These are phyloP conservation scores for Otolemur garnettii DNA, from an alignment of 2,113 vertebrate genomes.

Conservation along the genomic window DNA sequence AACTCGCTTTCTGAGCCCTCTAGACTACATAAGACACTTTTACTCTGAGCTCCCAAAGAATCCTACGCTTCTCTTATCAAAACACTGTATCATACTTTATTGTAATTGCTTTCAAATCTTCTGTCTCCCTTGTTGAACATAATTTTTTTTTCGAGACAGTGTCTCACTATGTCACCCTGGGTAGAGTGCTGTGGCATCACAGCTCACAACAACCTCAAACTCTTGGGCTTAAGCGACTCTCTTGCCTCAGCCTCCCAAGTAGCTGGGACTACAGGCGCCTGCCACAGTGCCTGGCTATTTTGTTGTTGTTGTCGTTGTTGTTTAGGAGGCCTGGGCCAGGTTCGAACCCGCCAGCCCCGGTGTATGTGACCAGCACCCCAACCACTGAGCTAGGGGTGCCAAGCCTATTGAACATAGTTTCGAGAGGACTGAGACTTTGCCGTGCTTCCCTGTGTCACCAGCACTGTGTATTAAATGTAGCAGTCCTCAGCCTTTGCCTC, in stretches of 20 bases:
- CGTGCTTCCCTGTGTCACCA: not conserved
- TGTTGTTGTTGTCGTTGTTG: too few relatives aligned
- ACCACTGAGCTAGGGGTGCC: too few relatives aligned
- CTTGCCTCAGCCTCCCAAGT: too few relatives aligned
- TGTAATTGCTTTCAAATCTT: constrained; percentile 2
- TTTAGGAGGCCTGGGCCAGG: too few relatives aligned
- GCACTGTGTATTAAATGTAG: fast-evolving
- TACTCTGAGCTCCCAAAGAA: not conserved
- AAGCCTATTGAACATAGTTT: not conserved
- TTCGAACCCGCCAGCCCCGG: too few relatives aligned
- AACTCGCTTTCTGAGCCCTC: not conserved
- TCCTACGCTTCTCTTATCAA: not conserved
- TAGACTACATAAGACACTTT: not conserved
- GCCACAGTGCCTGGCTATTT: too few relatives aligned
- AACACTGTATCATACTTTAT: not conserved
- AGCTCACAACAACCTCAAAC: too few relatives aligned
- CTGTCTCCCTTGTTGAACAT: not conserved
- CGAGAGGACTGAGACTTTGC: not conserved
- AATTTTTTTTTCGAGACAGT: not conserved
- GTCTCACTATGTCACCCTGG: too few relatives aligned
- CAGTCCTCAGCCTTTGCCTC: not conserved
- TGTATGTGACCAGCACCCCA: too few relatives aligned
- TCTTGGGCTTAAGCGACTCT: too few relatives aligned
- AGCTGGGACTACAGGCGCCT: too few relatives aligned
- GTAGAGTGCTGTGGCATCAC: too few relatives aligned